A percentile compares a stretch with the other conserved stretches of the same genome.
phyloP scores from a whole-genome alignment of 1,140 invertebrate species.

The Ditylenchus dipsaci region DNA sequence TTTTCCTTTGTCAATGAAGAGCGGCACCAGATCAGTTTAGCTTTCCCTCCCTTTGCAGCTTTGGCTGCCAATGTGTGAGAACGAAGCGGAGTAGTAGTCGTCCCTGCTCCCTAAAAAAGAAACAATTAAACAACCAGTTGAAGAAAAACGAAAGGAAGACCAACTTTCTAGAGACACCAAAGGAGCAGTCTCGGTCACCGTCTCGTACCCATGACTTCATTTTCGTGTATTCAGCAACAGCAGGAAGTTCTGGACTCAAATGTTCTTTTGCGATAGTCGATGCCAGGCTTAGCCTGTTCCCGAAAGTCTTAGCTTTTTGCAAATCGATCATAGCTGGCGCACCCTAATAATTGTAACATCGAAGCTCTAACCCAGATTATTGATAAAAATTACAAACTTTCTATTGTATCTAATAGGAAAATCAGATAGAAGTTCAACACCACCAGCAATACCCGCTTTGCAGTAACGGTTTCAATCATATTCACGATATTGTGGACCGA shows the following conservation, averaged over 20 bases:
- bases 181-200: constrained; percentile 86
- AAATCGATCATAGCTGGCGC: constrained; percentile 73
- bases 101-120: constrained; percentile 64
- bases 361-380: constrained; percentile 61
- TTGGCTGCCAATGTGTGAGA: constrained; percentile 83
- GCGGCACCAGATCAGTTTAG: constrained; percentile 80
- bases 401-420: constrained; percentile 91
- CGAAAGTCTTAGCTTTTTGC: constrained; percentile 84
- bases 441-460: constrained; percentile 65
- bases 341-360: constrained; percentile 34
- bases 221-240: constrained; percentile 92
- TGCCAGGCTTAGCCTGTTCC: constrained; percentile 72
- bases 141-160: too few relatives aligned
- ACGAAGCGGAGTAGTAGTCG: constrained; percentile 82
- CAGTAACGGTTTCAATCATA: constrained; percentile 72
- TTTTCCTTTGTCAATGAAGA: constrained; percentile 67
- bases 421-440: constrained; percentile 97
- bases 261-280: constrained; percentile 56
- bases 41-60: constrained; percentile 78
- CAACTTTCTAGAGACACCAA: constrained; percentile 68
- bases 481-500: constrained; percentile 81
- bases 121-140: too few relatives aligned
- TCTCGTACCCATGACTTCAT: constrained; percentile 97
- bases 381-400: constrained; percentile 93
- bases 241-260: constrained; percentile 72